Evolutionary conservation across 1,140 invertebrate species (phyloP), one percentile per base, ranked within the genome.

Genomic region (Drosophila rufa): DNA sequence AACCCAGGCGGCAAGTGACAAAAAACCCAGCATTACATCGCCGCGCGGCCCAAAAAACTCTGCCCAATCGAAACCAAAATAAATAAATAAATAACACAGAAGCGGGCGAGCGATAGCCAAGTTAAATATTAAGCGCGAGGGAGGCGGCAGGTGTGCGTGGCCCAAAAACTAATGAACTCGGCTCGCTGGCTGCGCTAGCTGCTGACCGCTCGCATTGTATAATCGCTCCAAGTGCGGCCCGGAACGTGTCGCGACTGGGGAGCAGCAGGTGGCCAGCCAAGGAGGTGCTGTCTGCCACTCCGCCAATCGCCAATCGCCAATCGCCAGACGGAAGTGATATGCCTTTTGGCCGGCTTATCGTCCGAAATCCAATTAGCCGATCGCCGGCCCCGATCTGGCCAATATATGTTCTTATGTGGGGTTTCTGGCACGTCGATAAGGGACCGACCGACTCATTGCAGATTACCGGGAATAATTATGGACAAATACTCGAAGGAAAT

Each of bases 161-260:
- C 42, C 50, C 33, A 79, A 64, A 79, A 64, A 58, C 53, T 30
- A 79, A 42, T 62, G 75, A 51, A 67, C 74, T 55, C 68, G 33
- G 36, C 57, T 22, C 11, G 12, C n/a, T 19, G 50, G 25, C n/a
- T 19, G 19, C 1, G 19, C 19, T 19, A 19, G 1, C 19, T 22
- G 19, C 19, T 27, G 50, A 15, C n/a, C 9, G 47, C 47, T 69
- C 61, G 68, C 67, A 89, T 87, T 87, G 84, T 87, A 78, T 84
- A 87, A 89, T 80, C 83, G 64, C 56, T 30, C 55, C 66, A 76
- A 86, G 66, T 87, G 55, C 53, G 51, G n/a, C 47, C 17, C 47
- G 51, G 59, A 73, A 87, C 83, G 84, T 89, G 84, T 68, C 66
- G 66, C 40, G 80, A 82, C 68, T 89, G 50, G 57, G 70, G 58